Base-by-base conservation (phyloP, 1,140 invertebrate species). In the Hirudo medicinalis region DNA sequence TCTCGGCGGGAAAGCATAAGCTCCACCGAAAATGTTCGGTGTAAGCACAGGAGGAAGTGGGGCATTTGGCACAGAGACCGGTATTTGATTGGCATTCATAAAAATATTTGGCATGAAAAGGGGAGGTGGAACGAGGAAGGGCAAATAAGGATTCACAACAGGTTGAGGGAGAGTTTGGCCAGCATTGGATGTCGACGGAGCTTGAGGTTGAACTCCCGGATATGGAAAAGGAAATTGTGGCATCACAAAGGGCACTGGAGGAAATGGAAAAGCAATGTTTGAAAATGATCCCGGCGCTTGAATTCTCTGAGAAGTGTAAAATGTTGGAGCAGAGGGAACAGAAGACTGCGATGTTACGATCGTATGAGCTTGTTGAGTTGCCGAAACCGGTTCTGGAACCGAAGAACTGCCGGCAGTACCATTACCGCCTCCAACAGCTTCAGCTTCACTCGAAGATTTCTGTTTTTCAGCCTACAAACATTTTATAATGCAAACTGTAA, bases 31-130 rank as follows among this genome's bases (percentile, higher is more conserved):
- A 49, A 49, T 49, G 43, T 49, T 49, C 11, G 43, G 43, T 9
- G 15, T 49, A 17, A 49, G 43, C 43, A 49, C 13, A 11, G 43
- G 43, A 49, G 43, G 43, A 49, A 49, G 43, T 13, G 43, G 9
- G 0, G 19, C 57, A 63, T 63, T 63, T 63, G 57, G 57, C 57
- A 63, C 57, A 1, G 57, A 25, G 15, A 6, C 17, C 15, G 57
- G 57, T 40, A 68, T 68, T n/a, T 36, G 20, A 25, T 36, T 27
- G 20, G 67, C 6, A 68, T 68, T 68, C 29, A 36, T 36, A n/a
- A 29, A n/a, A 19, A 68, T 68, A 20, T 68, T 68, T 68, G 67
- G 67, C 60, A 63, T 63, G 29, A 63, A 63, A 27, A 32, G 60
- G 25, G 67, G 67, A 49, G 43, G 43, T 2, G 43, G 43, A 49